These are phyloP conservation scores for Pterocles orientalis DNA, from an alignment of 2,113 vertebrate genomes.

Conservation along the genomic window DNA sequence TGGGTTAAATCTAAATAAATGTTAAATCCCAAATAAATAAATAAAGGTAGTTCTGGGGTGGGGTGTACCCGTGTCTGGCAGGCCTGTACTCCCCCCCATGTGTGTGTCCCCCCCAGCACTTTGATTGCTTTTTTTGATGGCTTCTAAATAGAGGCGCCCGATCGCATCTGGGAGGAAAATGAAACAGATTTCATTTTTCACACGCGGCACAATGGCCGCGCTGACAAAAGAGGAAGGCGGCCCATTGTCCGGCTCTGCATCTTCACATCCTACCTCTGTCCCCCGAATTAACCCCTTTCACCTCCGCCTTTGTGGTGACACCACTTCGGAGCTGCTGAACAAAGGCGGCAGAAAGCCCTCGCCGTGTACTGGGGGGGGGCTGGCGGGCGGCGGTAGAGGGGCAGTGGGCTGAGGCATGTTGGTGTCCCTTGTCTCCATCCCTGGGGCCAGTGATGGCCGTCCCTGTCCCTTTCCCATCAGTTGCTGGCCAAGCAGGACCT, in stretches of 20 bases:
- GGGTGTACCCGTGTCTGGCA: background rate
- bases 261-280: conserved; percentile 81
- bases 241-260: conserved; percentile 78
- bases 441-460: background rate
- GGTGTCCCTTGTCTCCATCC: background rate
- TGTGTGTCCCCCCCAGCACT: background rate
- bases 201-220: conserved; percentile 78
- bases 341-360: conserved; percentile 74
- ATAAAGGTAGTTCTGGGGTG: background rate
- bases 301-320: conserved; percentile 74
- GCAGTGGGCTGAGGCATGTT: background rate
- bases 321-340: conserved; percentile 70
- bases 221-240: conserved; percentile 77
- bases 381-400: background rate
- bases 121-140: conserved; percentile 64
- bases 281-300: conserved; percentile 82
- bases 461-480: background rate
- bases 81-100: background rate
- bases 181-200: conserved; percentile 82
- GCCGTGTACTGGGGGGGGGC: conserved; percentile 8
- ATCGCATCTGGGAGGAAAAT: conserved; percentile 71
- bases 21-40: background rate
- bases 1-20: conserved; percentile 21
- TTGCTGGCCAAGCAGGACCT: background rate
- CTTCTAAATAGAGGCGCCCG: conserved; percentile 68